These are phyloP conservation scores for Drosophila robusta DNA, from an alignment of 2,888 invertebrate species.

Conservation along the genomic window DNA sequence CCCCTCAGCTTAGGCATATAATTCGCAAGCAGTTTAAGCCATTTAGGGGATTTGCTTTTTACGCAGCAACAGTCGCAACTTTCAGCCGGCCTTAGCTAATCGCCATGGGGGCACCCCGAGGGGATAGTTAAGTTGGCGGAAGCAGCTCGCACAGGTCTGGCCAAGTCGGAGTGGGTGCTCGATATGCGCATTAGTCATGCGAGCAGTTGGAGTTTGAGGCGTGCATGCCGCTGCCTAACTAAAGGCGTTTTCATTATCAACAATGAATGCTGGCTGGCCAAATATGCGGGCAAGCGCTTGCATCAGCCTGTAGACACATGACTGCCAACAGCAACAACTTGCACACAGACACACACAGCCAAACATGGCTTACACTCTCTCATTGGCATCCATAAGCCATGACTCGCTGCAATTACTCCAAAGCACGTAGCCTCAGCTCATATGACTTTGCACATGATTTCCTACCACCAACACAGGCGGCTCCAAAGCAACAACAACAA, in stretches of 20 bases:
- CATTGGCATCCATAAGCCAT: constrained; percentile 62
- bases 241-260: constrained; percentile 70
- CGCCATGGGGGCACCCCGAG: not conserved
- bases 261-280: constrained; percentile 55
- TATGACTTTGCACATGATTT: constrained; percentile 81
- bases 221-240: constrained; percentile 9
- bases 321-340: constrained; percentile 27
- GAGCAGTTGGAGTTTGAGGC: constrained; percentile 23
- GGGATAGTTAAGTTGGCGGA: constrained; percentile 24
- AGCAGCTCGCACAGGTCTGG: constrained; percentile 22
- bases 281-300: constrained; percentile 64
- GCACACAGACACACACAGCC: constrained; percentile 14
- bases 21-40: not conserved
- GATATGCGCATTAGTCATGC: constrained; percentile 69
- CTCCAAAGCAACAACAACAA: constrained; percentile 11
- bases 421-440: constrained; percentile 72
- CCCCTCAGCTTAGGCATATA: not conserved
- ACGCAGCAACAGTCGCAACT: not conserved
- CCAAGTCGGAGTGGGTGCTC: constrained; percentile 17
- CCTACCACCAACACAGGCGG: constrained; percentile 74
- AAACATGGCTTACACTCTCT: constrained; percentile 33
- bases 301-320: constrained; percentile 57
- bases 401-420: constrained; percentile 73
- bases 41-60: not conserved
- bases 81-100: not conserved